A percentile compares a stretch with the other conserved stretches of the same genome.
Conservation (phyloP, 2,113 vertebrate genomes). For the Arvicanthis niloticus region DNA sequence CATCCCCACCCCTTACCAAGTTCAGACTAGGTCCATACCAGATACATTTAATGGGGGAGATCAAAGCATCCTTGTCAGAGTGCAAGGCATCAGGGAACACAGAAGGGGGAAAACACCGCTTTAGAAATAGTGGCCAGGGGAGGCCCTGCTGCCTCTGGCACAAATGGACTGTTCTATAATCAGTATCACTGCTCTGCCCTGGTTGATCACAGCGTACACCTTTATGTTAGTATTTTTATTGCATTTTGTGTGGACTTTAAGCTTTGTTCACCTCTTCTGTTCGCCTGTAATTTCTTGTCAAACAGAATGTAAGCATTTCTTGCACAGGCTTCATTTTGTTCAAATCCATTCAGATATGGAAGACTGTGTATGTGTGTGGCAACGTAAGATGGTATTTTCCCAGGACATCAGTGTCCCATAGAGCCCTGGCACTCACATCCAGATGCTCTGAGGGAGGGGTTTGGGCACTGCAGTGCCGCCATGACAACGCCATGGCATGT, state of each 20-base stretch:
- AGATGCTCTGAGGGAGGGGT: slow-evolving; percentile 18
- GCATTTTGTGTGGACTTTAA: slow-evolving; percentile 66
- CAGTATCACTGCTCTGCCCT: slow-evolving; percentile 81
- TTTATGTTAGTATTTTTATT: slow-evolving; percentile 83
- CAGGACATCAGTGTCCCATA: neutral
- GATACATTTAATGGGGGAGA: slow-evolving; percentile 83
- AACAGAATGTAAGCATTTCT: slow-evolving; percentile 45
- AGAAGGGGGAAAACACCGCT: slow-evolving; percentile 64
- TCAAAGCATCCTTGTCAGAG: slow-evolving; percentile 82
- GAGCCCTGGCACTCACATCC: neutral
- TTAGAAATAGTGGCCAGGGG: slow-evolving; percentile 84
- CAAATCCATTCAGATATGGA: slow-evolving; percentile 50
- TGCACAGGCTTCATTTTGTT: slow-evolving; percentile 62
- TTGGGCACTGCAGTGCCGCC: slow-evolving; percentile 46
- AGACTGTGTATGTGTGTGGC: slow-evolving; percentile 38
- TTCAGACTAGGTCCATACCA: slow-evolving; percentile 77
- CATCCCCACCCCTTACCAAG: slow-evolving; percentile 25
- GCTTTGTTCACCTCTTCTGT: slow-evolving; percentile 42
- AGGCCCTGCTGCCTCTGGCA: slow-evolving; percentile 81
- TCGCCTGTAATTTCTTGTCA: slow-evolving; percentile 73
- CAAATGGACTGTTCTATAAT: slow-evolving; percentile 85
- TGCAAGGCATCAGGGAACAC: slow-evolving; percentile 72
- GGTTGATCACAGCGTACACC: slow-evolving; percentile 81
- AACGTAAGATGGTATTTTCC: slow-evolving; percentile 53
- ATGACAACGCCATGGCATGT: slow-evolving; percentile 48